These are phyloP conservation scores for Paedocypris micromegethes DNA, from an alignment of 2,797 vertebrate genomes.

Conservation along the genomic window DNA sequence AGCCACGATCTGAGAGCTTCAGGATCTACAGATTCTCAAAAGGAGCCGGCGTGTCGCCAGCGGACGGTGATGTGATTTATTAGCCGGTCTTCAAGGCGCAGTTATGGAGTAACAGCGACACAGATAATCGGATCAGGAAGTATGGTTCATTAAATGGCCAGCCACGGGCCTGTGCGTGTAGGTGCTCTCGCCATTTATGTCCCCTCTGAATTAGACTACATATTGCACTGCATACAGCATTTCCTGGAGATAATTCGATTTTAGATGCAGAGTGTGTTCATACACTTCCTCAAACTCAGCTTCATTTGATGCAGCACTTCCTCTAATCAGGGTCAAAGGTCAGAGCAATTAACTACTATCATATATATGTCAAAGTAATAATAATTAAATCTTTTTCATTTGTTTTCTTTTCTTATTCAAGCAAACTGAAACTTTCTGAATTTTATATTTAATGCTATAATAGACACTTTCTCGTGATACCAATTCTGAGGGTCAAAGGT, in stretches of 20 bases:
- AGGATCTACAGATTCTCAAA: constrained; percentile 25
- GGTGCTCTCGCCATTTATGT: constrained; percentile 49
- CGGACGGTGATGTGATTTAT: constrained; percentile 67
- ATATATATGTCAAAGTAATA: too few species aligned
- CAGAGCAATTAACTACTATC: too few species aligned
- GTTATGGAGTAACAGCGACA: constrained; percentile 63
- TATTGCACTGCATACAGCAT: constrained; percentile 21
- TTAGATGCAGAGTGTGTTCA: neutral
- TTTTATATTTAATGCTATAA: too few species aligned
- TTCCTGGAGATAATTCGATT: constrained; percentile 33
- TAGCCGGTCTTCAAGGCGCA: constrained; percentile 60
- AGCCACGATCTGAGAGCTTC: constrained; percentile 37
- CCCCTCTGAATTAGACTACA: constrained; percentile 31
- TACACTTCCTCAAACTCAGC: constrained; percentile 12
- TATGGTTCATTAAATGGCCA: constrained; percentile 60
- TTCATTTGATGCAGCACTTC: too few species aligned
- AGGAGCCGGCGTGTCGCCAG: constrained; percentile 54
- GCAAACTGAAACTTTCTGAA: too few species aligned
- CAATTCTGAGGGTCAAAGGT: too few species aligned
- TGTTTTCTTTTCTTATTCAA: too few species aligned
- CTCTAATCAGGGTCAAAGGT: too few species aligned
- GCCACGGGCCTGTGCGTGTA: constrained; percentile 42
- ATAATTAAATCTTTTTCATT: too few species aligned
- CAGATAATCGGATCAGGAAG: constrained; percentile 57
- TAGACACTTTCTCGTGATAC: too few species aligned